Base-by-base conservation (phyloP, 1,140 invertebrate species). In the Samia ricini region DNA sequence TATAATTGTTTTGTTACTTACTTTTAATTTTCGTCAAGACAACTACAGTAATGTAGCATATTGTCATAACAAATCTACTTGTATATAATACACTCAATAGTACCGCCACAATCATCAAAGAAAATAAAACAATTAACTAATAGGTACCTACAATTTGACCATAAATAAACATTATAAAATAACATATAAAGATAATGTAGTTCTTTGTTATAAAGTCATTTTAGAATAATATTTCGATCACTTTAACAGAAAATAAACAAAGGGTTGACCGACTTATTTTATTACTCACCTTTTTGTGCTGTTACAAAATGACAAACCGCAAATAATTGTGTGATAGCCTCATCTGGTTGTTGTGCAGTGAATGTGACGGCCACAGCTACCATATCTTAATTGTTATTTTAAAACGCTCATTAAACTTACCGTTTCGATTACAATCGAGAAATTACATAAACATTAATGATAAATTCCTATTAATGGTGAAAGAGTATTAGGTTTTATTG, bases 271-370 rank as follows among this genome's bases (percentile, higher is more conserved):
- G 54, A 42, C 4, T 42, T 24, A 50, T 66, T 71, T 42, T 24
- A 50, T 66, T 71, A 60, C 36, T 71, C 66, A 68, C 42, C 5
- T 33, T 63, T 50, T 56, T 60, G n/a, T n/a, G 49, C 18, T 10
- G 10, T 15, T 18, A 42, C 50, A 54, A 48, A 57, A 61, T 58
- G 20, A 54, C 54, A 55, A 68, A 56, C 51, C 4, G 48, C 54
- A 64, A 67, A 68, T 64, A 65, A 72, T 64, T 64, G 54, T 42
- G 10, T 51, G 56, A 67, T 63, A 42, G 12, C 33, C 33, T 42
- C 33, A 42, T 42, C 49, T 58, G 60, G 49, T 72, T 60, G 23
- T 23, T 60, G 23, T 23, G 42, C 56, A 23, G 33, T 12, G n/a
- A 15, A 15, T 42, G 59, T 54, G 57, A 64, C 58, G 58, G 51